Evolutionary conservation across 2,113 vertebrate species (phyloP), one percentile per base, ranked within the genome.

Genomic region (Furnarius figulus): DNA sequence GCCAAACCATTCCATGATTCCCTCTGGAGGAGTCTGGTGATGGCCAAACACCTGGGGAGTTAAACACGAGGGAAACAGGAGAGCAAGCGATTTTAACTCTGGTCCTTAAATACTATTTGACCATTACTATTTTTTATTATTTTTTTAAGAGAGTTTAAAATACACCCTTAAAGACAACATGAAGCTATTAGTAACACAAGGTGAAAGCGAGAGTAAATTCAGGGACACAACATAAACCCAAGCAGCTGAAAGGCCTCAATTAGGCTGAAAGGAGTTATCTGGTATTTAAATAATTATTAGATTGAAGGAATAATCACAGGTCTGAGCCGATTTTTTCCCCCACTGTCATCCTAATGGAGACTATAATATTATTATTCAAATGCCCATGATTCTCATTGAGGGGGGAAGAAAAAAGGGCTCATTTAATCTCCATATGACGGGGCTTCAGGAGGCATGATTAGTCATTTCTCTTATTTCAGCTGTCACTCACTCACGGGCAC

Each of bases 331-430:
- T 97, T 98, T 98, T 52, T 97, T 97, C 33, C 95, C 97, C 97
- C 97, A 98, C 97, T 98, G 97, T 98, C 98, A 98, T 98, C 97
- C 97, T 97, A 98, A 98, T 97, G 97, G 97, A 59, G 97, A 91
- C 98, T 98, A 97, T 98, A 98, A 98, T 98, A 98, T 98, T 98
- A 98, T 98, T 98, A 98, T 98, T 98, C 97, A 98, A 98, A 98
- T 98, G 97, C 89, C 98, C 98, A 93, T 85, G 97, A 97, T 98
- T 98, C 96, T 98, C 94, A 98, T 76, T 96, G 97, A 97, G 97
- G 96, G 96, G 92, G 80, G 78, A 90, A 89, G 86, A 85, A 96
- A 89, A 95, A 96, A 88, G 68, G 90, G 82, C 96, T 98, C 97
- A 98, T 97, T 98, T 98, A 98, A 98, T 98, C 98, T 97, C 97